A percentile compares a stretch with the other conserved stretches of the same genome.
These are phyloP conservation scores for Lerista edwardsae DNA, from an alignment of 2,797 vertebrate genomes.

Conservation along the genomic window DNA sequence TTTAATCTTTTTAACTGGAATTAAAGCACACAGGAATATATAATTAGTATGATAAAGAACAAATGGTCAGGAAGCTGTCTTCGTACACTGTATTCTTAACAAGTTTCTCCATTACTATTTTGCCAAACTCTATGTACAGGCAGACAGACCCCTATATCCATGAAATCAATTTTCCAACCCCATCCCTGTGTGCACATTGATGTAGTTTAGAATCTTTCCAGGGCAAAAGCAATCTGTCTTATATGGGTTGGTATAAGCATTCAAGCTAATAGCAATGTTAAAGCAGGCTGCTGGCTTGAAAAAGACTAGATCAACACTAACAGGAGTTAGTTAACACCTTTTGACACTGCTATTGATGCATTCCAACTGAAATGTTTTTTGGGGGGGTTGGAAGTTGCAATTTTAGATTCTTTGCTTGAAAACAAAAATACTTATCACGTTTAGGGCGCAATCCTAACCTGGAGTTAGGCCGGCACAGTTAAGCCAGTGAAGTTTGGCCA, in stretches of 20 bases:
- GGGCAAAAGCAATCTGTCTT: no score
- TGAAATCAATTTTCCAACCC: no score
- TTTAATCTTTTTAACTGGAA: neutral
- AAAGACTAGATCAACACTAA: no score
- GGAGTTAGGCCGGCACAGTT: no score
- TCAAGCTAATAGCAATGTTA: no score
- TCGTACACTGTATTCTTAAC: neutral
- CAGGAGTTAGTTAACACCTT: neutral
- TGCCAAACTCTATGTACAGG: neutral
- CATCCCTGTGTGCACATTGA: no score
- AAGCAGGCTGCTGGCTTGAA: no score
- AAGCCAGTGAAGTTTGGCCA: no score
- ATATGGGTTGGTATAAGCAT: no score
- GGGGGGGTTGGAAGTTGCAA: neutral
- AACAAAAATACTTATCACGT: neutral
- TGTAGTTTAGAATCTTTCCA: no score
- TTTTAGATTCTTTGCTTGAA: neutral
- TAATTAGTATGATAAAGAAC: neutral
- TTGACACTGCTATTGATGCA: neutral
- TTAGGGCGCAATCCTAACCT: no score
- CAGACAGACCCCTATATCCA: no score
- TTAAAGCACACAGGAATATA: neutral
- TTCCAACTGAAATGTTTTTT: neutral
- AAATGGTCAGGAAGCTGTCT: neutral
- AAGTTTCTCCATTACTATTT: neutral